These are phyloP conservation scores for Poecilia wingei DNA, from an alignment of 2,797 vertebrate genomes.

Conservation along the genomic window DNA sequence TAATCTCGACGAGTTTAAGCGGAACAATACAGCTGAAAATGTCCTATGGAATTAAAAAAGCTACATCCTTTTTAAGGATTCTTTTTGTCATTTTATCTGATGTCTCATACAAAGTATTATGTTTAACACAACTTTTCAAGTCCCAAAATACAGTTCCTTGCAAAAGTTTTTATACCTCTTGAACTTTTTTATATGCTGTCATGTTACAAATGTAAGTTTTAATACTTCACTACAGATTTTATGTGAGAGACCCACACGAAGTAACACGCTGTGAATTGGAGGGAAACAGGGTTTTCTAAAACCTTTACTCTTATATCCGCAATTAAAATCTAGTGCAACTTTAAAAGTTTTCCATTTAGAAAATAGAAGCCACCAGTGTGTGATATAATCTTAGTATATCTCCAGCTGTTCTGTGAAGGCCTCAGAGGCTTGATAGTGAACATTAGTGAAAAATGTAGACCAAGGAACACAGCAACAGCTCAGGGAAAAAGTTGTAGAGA, in stretches of 20 bases:
- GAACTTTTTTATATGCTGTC: neutral
- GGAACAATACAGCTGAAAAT: conserved; percentile 12
- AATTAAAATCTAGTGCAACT: neutral
- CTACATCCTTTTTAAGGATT: neutral
- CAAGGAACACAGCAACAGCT: neutral
- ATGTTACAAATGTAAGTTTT: neutral
- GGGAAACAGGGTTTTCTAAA: neutral
- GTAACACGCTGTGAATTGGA: neutral
- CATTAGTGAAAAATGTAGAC: neutral
- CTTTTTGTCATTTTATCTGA: neutral
- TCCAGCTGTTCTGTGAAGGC: neutral
- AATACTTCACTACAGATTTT: neutral
- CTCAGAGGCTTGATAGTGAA: neutral
- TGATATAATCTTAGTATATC: neutral
- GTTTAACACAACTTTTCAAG: neutral
- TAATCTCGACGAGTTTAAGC: conserved; percentile 9
- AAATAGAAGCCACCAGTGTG: neutral
- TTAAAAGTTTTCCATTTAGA: neutral
- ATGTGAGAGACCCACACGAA: neutral
- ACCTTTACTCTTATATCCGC: neutral
- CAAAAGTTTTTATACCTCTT: neutral
- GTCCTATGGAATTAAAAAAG: conserved; percentile 11
- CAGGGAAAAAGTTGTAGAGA: neutral
- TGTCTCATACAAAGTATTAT: neutral
- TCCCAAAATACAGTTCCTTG: neutral